Evolutionary conservation across 2,888 invertebrate genomes (phyloP), one percentile per base, ranked within the genome.

Genomic region (Laspeyria flexula): DNA sequence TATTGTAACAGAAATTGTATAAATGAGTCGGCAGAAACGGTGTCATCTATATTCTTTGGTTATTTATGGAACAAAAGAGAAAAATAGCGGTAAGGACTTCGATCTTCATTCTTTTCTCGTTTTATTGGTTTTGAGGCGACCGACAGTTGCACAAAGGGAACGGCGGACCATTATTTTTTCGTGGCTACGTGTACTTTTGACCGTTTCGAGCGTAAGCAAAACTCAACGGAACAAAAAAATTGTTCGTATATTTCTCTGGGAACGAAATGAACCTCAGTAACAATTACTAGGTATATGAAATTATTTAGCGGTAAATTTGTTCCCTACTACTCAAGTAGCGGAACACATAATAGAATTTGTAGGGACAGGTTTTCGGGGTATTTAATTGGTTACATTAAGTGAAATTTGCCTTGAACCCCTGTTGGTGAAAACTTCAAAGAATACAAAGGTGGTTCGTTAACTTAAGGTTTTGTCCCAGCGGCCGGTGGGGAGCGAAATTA

Each of bases 351-450:
- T 42, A 33, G 16, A 45, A 52, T 50, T 48, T 30, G 37, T 45
- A 42, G 44, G 35, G 25, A 49, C 27, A 33, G 43, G 44, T 55
- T 71, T 52, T 35, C 13, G 12, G n/a, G 41, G 35, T 30, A 63
- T 55, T 58, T 70, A 66, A 70, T 67, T 62, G 68, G 54, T 55
- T 43, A 45, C 35, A 54, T 64, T 66, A 57, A 59, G 37, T 43
- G 34, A 40, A 41, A 58, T 53, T 57, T 52, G 44, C 39, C 12
- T 57, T 41, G 12, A 37, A 21, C 40, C 13, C 12, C 9, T 43
- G 21, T 16, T 39, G 18, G 50, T 47, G 23, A 49, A 39, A 59
- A 55, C 45, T 68, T 65, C 57, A 62, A 61, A 64, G 58, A 58
- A 46, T 46, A 56, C 35, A 49, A 54, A 40, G 34, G 40, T 46